These are phyloP conservation scores for Hirtodrosophila duncani DNA, from an alignment of 2,888 invertebrate genomes.

Conservation along the genomic window DNA sequence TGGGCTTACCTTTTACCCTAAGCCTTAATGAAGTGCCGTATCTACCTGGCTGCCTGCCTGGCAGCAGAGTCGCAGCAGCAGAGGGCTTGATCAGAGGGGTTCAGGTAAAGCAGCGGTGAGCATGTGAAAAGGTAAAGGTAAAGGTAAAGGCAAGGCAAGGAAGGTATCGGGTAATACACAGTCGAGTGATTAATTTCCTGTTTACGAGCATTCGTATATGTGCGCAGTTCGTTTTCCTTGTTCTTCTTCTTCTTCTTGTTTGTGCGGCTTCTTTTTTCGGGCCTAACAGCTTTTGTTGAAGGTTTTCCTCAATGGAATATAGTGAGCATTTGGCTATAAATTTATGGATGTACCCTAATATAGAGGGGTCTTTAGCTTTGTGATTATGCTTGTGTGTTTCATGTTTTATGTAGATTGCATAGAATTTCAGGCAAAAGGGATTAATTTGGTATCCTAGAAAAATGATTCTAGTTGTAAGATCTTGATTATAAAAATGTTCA, in stretches of 20 bases:
- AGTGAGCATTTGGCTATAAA: constrained; percentile 6
- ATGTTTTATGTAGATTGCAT: too few species aligned
- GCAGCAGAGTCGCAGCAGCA: too few species aligned
- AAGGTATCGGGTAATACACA: constrained; percentile 35
- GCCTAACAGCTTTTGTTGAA: constrained; percentile 33
- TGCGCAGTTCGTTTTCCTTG: constrained; percentile 14
- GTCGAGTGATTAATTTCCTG: constrained; percentile 69
- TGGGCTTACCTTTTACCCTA: constrained; percentile 22
- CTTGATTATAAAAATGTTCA: too few species aligned
- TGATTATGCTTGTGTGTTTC: too few species aligned
- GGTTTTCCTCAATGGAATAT: constrained; percentile 55
- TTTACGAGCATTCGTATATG: constrained; percentile 48
- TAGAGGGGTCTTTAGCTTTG: too few species aligned
- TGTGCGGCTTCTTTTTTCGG: constrained; percentile 59
- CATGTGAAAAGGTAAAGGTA: constrained; percentile 23
- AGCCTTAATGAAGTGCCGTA: not conserved
- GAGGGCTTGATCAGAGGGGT: not conserved
- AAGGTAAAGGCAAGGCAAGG: constrained; percentile 36
- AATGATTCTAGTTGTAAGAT: too few species aligned
- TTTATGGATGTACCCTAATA: too few species aligned
- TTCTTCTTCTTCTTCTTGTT: constrained; percentile 46
- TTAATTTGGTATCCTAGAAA: too few species aligned
- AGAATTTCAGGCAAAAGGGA: too few species aligned
- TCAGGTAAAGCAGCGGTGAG: constrained; percentile 6
- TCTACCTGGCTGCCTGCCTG: not conserved